Percentiles rank a stretch among this genome's conserved stretches.
Conservation (phyloP, 2,113 vertebrate species). For the Porphyrio hochstetteri region DNA sequence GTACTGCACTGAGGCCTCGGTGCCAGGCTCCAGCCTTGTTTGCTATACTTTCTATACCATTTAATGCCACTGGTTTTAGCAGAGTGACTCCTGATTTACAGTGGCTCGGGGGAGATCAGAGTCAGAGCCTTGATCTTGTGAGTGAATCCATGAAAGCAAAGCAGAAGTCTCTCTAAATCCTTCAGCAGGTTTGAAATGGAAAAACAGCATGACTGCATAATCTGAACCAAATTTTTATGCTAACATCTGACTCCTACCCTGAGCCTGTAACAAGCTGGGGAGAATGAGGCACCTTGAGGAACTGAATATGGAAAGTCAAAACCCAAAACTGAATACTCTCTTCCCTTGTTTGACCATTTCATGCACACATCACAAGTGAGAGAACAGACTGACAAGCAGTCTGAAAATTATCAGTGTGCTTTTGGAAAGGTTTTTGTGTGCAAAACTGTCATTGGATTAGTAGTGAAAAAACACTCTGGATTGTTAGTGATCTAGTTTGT, state of each 20-base stretch:
- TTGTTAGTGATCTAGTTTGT: not conserved
- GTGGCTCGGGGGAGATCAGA: not conserved
- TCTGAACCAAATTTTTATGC: slow-evolving; percentile 2
- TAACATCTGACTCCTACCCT: not conserved
- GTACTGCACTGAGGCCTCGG: not conserved
- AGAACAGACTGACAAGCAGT: not conserved
- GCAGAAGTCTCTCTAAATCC: not conserved
- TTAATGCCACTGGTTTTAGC: not conserved
- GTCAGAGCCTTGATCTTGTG: slow-evolving; percentile 23
- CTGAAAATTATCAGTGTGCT: not conserved
- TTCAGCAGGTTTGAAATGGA: not conserved
- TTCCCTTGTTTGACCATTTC: not conserved
- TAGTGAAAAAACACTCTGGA: not conserved
- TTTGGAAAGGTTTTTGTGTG: not conserved
- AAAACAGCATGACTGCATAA: not conserved
- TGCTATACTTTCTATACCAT: not conserved
- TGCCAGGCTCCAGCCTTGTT: not conserved
- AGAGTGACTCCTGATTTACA: not conserved
- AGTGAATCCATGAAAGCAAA: slow-evolving; percentile 1
- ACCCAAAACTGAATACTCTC: not conserved
- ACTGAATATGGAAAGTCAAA: not conserved
- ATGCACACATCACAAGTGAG: not conserved
- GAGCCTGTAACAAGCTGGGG: not conserved
- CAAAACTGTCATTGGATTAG: not conserved
- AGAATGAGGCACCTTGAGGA: not conserved